Evolutionary conservation across 2,797 vertebrate genomes (phyloP).

Genomic region (Hipposideros larvatus): DNA sequence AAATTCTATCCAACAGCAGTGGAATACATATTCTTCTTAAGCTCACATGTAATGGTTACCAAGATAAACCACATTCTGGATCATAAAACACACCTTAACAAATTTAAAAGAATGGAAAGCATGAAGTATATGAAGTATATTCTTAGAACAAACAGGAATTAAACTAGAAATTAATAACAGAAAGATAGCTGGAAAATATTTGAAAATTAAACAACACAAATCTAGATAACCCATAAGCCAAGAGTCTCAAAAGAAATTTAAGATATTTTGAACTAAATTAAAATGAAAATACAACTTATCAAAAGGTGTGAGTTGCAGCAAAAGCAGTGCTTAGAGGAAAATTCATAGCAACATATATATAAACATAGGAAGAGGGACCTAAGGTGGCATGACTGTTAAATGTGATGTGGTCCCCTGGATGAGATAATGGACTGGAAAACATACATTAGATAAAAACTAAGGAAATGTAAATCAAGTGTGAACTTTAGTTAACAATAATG

Average conservation of each 20-base stretch:
- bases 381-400: background rate
- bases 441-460: background rate
- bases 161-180: background rate
- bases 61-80: background rate
- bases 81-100: background rate
- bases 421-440: background rate
- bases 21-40: constrained; percentile 8
- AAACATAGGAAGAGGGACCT: background rate
- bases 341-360: background rate
- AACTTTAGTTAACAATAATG: background rate
- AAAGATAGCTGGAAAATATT: background rate
- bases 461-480: background rate
- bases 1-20: background rate
- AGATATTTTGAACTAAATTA: background rate
- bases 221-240: background rate
- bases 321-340: background rate
- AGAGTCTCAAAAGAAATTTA: background rate
- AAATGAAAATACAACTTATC: background rate
- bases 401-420: background rate
- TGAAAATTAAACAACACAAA: background rate
- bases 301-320: background rate
- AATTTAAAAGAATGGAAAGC: background rate
- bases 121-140: background rate
- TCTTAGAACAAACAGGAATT: constrained; percentile 36
- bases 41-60: background rate